Conservation (phyloP, 2,888 invertebrate genomes). For the Macropis europaea region DNA sequence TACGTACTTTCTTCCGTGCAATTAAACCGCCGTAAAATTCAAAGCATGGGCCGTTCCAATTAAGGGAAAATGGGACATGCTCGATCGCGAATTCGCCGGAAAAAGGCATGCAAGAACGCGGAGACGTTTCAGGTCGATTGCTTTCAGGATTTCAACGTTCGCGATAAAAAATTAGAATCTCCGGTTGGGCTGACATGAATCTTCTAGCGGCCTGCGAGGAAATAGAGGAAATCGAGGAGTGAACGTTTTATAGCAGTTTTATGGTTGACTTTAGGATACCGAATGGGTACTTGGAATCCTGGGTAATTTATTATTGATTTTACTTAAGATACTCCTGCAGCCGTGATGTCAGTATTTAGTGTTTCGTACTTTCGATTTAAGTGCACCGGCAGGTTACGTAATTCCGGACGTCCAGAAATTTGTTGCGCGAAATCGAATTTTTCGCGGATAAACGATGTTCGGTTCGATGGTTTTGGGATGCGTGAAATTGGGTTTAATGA, state of each 20-base stretch:
- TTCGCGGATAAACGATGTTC: no score
- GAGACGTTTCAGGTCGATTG: background rate
- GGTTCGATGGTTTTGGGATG: no score
- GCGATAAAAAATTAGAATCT: background rate
- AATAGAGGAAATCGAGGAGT: background rate
- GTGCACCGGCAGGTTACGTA: background rate
- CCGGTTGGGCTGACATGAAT: background rate
- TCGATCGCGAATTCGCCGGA: constrained; percentile 23
- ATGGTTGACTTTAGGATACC: background rate
- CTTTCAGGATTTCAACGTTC: background rate
- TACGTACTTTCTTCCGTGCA: constrained; percentile 36
- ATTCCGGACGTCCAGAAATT: background rate
- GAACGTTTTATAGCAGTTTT: constrained; percentile 2
- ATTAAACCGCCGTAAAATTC: constrained; percentile 45
- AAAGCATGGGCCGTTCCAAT: constrained; percentile 32
- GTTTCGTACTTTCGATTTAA: background rate
- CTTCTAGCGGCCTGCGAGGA: background rate
- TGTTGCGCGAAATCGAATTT: background rate
- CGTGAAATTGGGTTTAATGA: no score
- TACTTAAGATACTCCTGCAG: constrained; percentile 13
- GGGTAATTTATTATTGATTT: constrained; percentile 21
- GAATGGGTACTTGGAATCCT: constrained; percentile 12
- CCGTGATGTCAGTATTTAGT: background rate
- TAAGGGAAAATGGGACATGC: constrained; percentile 41
- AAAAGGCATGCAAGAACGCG: constrained; percentile 1